Evolutionary conservation across 2,113 vertebrate genomes (phyloP), one percentile per base, ranked within the genome.

Genomic region (Colinus virginianus): DNA sequence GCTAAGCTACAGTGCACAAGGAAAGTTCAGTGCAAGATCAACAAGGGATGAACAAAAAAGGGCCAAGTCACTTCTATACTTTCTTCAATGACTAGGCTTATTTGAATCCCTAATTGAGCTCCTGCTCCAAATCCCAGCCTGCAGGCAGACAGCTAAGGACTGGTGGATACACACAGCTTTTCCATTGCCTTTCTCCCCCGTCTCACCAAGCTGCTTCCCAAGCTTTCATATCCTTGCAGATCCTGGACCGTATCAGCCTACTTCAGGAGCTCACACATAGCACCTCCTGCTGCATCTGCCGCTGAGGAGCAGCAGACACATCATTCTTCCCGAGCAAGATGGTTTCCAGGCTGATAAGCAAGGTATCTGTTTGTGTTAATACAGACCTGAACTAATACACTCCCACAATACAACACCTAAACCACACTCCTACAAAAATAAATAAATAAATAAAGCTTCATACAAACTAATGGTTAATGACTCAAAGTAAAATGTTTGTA

Each of bases 271-370:
- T 67, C 49, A 58, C 49, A 32, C 8, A 2, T 20, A 78, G 66
- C 75, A 55, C 23, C 48, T 72, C 16, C 68, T 64, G 49, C 74
- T 21, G 72, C 75, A 40, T n/a, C 62, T 76, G 16, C 68, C 61
- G 46, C 70, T 21, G 72, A 36, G 61, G 75, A 55, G 19, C 91
- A 64, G 74, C 38, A 34, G 74, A 32, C 28, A 34, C 93, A 80
- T 90, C 79, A 86, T 59, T 45, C n/a, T 76, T 40, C 59, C 36
- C 1, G 0, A 32, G 75, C 76, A 93, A 93, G 77, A 76, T 49
- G 26, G 88, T 62, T 84, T 71, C 84, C 71, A 72, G 78, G 45
- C 45, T 87, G 75, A 93, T 59, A 83, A 71, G 64, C 21, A 21
- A 74, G 81, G 34, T 7, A 49, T 19, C 84, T 71, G 76, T 38